Evolutionary conservation across 2,888 invertebrate genomes (phyloP), one percentile per base, ranked within the genome.

Genomic region (Brachyptera putata): DNA sequence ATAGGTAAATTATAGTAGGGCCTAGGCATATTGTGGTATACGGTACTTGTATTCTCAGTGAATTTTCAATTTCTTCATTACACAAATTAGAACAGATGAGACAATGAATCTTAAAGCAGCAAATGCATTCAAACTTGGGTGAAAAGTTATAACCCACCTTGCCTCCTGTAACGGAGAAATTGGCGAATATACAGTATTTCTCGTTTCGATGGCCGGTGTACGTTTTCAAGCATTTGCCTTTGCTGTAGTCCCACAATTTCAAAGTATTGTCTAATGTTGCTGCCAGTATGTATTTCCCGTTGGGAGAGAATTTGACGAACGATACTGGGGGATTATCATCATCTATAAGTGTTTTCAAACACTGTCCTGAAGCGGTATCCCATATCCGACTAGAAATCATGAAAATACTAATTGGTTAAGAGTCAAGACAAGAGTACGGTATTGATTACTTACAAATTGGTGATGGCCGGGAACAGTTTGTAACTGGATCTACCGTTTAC

Each of bases 281-380:
- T 14, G 98, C 97, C 66, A 99, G 79, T 65, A 99, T 98, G 72
- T 99, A 99, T 78, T 99, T 99, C 69, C 99, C 99, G 76, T 99
- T 99, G 0, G 99, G 99, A 53, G 98, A 99, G 78, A 99, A 99
- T 76, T 99, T 99, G 0, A 98, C 99, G 78, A 98, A 99, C 5
- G 99, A 98, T 9, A 99, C 99, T 0, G 99, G 99, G 9, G 98
- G 98, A 78, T 99, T 99, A 73, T 99, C 98, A 73, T 99, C 97
- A 73, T 99, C 99, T 70, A 99, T 98, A 16, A 99, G 78, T 0
- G 99, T 99, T 79, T 99, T 99, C 69, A 99, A 79, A 76, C 99
- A 99, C 75, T 99, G 98, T 0, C 99, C 99, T 46, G 96, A 97
- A 11, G 96, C 94, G 60, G 98, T 97, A 75, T 99, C 99, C 99